Evolutionary conservation across 2,113 vertebrate genomes (phyloP).

Genomic region (Bubo blakistoni): DNA sequence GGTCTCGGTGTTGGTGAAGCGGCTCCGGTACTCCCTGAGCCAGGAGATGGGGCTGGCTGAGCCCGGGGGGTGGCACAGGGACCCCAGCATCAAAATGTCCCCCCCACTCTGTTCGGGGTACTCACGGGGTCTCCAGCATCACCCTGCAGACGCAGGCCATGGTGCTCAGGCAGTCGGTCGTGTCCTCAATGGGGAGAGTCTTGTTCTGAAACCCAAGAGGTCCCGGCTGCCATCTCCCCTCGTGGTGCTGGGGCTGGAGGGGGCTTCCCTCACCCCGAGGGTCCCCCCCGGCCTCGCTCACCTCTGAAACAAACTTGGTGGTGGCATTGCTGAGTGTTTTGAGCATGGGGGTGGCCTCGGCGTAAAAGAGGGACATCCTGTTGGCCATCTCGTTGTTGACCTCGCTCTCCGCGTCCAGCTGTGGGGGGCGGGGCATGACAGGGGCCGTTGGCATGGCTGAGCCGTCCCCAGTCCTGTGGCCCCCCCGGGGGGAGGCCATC

Average conservation of each 20-base stretch:
- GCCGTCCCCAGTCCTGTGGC: not conserved
- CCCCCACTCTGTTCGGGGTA: not conserved
- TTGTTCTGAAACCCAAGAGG: constrained; percentile 80
- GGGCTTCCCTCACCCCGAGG: rapidly evolving
- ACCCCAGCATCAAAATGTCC: rapidly evolving
- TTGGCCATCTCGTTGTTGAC: constrained; percentile 95
- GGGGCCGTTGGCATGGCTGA: rapidly evolving
- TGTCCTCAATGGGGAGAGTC: constrained; percentile 91
- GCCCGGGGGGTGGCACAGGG: not conserved
- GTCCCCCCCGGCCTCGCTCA: not conserved
- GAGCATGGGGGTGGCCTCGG: constrained; percentile 92
- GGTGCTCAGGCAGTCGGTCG: constrained; percentile 93
- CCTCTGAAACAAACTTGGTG: constrained; percentile 92
- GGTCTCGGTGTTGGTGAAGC: constrained; percentile 93
- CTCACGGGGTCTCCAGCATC: constrained; percentile 95
- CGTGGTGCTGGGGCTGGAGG: rapidly evolving
- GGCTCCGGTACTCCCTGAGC: constrained; percentile 86
- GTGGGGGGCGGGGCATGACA: not conserved
- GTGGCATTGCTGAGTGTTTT: constrained; percentile 92
- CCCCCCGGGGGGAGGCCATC: no score
- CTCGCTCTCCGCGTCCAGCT: constrained; percentile 88
- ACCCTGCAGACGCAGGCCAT: constrained; percentile 94
- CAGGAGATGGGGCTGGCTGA: not conserved
- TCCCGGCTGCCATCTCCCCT: not conserved
- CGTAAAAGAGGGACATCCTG: constrained; percentile 91